These are phyloP conservation scores for Empidonax traillii DNA, from an alignment of 2,113 vertebrate genomes.

Conservation along the genomic window DNA sequence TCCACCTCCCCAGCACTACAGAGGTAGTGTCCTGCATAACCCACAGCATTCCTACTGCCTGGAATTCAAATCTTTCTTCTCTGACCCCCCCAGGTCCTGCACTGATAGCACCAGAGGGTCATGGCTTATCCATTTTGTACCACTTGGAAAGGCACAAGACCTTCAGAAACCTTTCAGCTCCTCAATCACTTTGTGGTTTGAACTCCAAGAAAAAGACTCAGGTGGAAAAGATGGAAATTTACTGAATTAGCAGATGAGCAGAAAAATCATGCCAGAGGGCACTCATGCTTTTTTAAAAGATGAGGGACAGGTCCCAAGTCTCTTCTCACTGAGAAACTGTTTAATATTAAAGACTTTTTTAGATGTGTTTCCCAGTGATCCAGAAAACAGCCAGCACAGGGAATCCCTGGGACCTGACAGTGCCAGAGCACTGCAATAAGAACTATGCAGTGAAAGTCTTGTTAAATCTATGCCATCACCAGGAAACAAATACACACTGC, in stretches of 20 bases:
- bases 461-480: not conserved
- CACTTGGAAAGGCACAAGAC: not conserved
- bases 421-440: not conserved
- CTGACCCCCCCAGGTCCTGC: no score
- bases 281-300: not conserved
- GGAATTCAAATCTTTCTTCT: not conserved
- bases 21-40: not conserved
- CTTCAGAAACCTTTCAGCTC: not conserved
- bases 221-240: not conserved
- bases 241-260: not conserved
- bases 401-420: not conserved
- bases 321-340: not conserved
- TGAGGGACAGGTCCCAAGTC: not conserved
- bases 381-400: not conserved
- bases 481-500: not conserved
- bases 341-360: not conserved
- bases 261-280: not conserved
- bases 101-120: no score
- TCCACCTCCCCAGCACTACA: not conserved
- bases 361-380: not conserved
- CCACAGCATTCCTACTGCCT: no score
- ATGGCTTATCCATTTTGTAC: not conserved
- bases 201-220: not conserved
- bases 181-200: not conserved
- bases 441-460: fast-evolving